phyloP scores from a whole-genome alignment of 2,888 invertebrate genomes.

The Blomia tropicalis region DNA sequence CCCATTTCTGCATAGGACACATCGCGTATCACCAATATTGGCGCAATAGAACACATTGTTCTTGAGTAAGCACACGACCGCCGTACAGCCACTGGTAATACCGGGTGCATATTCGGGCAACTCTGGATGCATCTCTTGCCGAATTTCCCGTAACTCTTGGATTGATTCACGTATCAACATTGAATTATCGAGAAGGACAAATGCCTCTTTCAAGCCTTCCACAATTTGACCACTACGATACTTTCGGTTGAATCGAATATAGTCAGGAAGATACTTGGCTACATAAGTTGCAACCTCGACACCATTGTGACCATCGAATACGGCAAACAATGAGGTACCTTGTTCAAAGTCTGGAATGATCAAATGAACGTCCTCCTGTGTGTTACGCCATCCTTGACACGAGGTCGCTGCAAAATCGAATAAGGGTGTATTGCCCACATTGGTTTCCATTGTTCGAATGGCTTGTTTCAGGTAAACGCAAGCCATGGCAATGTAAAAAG shows the following conservation, averaged over 20 bases:
- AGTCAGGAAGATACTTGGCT: conserved; percentile 63
- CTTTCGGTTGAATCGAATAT: conserved; percentile 55
- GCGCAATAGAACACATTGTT: conserved; percentile 68
- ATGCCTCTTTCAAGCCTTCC: conserved; percentile 66
- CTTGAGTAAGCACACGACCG: conserved; percentile 75
- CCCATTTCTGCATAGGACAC: conserved; percentile 59
- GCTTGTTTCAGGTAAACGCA: not conserved
- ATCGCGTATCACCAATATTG: conserved; percentile 85
- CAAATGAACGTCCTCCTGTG: conserved; percentile 98
- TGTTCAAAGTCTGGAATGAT: conserved; percentile 67
- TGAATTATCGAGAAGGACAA: conserved; percentile 70
- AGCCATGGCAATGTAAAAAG: too few species aligned
- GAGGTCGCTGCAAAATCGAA: conserved; percentile 57
- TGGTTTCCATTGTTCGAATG: not conserved
- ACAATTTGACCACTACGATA: conserved; percentile 48
- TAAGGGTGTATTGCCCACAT: not conserved
- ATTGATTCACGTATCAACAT: conserved; percentile 40
- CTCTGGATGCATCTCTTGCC: conserved; percentile 7
- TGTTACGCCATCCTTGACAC: conserved; percentile 97
- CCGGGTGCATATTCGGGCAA: conserved; percentile 28
- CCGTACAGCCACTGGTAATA: conserved; percentile 71
- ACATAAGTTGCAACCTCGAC: conserved; percentile 83
- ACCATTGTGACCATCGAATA: conserved; percentile 59
- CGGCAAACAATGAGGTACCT: conserved; percentile 68
- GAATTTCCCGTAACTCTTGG: not conserved